A percentile compares a stretch with the other conserved stretches of the same genome.
These are phyloP conservation scores for Sitobion miscanthi DNA, from an alignment of 1,140 invertebrate genomes.

Conservation along the genomic window DNA sequence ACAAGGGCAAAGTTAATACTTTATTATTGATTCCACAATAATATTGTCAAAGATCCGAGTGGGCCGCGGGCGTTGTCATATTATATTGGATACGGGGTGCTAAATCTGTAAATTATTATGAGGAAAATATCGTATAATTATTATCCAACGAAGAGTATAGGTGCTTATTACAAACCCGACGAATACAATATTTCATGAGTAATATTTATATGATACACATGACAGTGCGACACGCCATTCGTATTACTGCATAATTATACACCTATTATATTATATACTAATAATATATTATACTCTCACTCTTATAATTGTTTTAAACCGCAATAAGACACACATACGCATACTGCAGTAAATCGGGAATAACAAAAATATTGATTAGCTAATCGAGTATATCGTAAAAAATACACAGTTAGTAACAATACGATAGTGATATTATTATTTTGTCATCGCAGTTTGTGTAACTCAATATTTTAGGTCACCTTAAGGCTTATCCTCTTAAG, in stretches of 20 bases:
- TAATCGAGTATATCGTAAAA: neutral
- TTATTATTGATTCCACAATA: neutral
- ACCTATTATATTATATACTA: neutral
- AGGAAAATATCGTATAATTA: neutral
- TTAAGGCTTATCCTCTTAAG: neutral
- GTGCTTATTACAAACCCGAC: neutral
- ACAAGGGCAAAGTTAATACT: neutral
- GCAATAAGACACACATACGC: neutral
- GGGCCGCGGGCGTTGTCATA: neutral
- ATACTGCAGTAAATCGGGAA: neutral
- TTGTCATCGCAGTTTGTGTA: neutral
- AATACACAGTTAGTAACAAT: neutral
- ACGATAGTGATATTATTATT: neutral
- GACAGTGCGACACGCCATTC: neutral
- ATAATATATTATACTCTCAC: conserved; percentile 5
- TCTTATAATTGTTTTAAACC: neutral
- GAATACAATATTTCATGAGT: neutral
- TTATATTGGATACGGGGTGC: neutral
- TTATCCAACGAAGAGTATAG: neutral
- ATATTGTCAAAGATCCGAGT: neutral
- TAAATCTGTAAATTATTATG: neutral
- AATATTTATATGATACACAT: neutral
- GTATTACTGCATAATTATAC: neutral
- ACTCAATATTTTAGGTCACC: conserved; percentile 5
- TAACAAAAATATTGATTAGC: neutral